Conservation (phyloP, 2,888 invertebrate genomes). For the Aricia artaxerxes region DNA sequence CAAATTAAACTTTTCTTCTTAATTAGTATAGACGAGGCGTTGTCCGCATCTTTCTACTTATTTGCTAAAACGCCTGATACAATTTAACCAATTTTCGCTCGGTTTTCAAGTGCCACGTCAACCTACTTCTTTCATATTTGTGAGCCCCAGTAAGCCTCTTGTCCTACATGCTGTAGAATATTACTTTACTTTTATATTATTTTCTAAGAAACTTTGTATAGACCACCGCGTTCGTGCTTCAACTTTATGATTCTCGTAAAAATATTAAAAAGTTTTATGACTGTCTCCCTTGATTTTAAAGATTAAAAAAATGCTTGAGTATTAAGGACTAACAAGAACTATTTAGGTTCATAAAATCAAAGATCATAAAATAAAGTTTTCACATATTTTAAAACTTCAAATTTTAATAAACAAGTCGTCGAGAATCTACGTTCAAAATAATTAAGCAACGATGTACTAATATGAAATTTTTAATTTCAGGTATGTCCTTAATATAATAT, state of each 20-base stretch:
- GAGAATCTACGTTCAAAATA: background rate
- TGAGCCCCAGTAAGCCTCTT: slow-evolving; percentile 19
- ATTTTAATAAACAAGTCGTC: too few relatives aligned
- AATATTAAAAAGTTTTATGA: background rate
- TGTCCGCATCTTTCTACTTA: background rate
- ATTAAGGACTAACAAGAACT: background rate
- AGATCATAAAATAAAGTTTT: too few relatives aligned
- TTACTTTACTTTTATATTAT: slow-evolving; percentile 10
- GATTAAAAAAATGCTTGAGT: background rate
- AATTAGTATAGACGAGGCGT: too few relatives aligned
- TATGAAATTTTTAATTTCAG: background rate
- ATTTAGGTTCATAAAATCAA: background rate
- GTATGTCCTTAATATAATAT: background rate
- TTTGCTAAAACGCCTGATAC: background rate
- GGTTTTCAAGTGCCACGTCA: slow-evolving; percentile 1
- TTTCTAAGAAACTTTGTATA: slow-evolving; percentile 1
- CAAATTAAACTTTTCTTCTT: too few relatives aligned
- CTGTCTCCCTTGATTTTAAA: background rate
- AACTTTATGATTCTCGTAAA: background rate
- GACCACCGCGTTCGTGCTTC: background rate
- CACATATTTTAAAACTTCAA: too few relatives aligned
- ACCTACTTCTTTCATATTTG: slow-evolving; percentile 19
- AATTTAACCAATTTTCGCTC: background rate
- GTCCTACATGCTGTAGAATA: slow-evolving; percentile 19
- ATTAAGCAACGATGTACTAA: background rate